Evolutionary conservation across 2,888 invertebrate species (phyloP).

Genomic region (Lycophotia porphyrea): DNA sequence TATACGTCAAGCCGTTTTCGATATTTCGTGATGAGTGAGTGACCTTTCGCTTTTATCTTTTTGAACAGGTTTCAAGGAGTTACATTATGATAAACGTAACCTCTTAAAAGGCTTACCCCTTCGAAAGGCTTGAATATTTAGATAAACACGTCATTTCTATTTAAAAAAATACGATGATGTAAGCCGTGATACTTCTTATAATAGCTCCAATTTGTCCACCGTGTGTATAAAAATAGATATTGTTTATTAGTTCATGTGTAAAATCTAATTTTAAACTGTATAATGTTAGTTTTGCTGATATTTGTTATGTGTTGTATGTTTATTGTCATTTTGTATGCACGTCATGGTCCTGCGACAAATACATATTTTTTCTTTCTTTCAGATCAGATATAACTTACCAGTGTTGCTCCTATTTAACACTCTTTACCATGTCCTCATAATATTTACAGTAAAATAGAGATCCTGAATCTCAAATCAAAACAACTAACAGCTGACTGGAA

Average conservation of each 20-base stretch:
- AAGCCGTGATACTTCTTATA: background rate
- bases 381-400: background rate
- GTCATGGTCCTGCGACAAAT: too few relatives aligned
- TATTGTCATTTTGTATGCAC: too few relatives aligned
- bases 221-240: slow-evolving; percentile 3
- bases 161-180: background rate
- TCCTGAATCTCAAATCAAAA: background rate
- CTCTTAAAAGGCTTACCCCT: too few relatives aligned
- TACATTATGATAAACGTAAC: too few relatives aligned
- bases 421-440: background rate
- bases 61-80: too few relatives aligned
- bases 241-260: background rate
- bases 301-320: too few relatives aligned
- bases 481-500: background rate
- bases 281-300: background rate
- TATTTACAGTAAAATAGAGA: background rate
- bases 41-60: too few relatives aligned
- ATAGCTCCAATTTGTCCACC: background rate
- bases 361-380: too few relatives aligned
- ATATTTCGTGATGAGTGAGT: too few relatives aligned
- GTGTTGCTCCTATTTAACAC: background rate
- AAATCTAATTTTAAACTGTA: slow-evolving; percentile 9
- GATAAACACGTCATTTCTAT: too few relatives aligned
- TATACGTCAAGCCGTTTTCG: too few relatives aligned
- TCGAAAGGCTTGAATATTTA: too few relatives aligned